These are phyloP conservation scores for Atlantisia rogersi DNA, from an alignment of 2,113 vertebrate species.

Conservation along the genomic window DNA sequence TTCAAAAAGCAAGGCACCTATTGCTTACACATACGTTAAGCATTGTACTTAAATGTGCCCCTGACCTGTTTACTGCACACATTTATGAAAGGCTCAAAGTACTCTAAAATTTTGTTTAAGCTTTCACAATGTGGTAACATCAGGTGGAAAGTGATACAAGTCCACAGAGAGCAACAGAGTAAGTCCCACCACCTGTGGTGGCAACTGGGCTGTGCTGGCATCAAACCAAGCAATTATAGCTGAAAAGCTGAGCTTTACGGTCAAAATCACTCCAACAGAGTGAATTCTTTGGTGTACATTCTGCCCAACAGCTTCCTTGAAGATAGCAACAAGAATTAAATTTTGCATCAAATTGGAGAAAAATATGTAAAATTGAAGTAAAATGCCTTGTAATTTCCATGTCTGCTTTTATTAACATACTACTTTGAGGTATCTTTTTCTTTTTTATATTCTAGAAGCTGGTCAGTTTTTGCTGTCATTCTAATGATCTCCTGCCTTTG, in stretches of 20 bases:
- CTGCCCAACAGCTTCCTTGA: background rate
- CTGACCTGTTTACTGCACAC: background rate
- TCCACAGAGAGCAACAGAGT: background rate
- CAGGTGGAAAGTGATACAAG: background rate
- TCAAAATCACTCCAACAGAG: background rate
- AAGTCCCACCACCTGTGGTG: background rate
- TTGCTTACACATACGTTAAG: background rate
- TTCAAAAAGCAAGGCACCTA: background rate
- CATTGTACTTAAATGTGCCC: background rate
- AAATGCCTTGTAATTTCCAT: fast-evolving
- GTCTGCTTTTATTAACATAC: background rate
- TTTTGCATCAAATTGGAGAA: background rate
- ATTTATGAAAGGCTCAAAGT: background rate
- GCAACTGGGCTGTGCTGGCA: background rate
- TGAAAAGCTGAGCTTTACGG: background rate
- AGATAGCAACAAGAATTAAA: background rate
- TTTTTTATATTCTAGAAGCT: background rate
- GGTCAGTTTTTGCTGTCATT: background rate
- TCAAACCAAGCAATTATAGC: background rate
- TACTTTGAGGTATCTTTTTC: background rate
- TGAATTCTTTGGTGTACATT: background rate
- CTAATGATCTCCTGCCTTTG: background rate
- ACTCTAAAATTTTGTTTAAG: background rate
- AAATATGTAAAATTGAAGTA: background rate
- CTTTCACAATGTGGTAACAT: background rate